phyloP scores from a whole-genome alignment of 2,113 vertebrate genomes.

The Ondatra zibethicus region DNA sequence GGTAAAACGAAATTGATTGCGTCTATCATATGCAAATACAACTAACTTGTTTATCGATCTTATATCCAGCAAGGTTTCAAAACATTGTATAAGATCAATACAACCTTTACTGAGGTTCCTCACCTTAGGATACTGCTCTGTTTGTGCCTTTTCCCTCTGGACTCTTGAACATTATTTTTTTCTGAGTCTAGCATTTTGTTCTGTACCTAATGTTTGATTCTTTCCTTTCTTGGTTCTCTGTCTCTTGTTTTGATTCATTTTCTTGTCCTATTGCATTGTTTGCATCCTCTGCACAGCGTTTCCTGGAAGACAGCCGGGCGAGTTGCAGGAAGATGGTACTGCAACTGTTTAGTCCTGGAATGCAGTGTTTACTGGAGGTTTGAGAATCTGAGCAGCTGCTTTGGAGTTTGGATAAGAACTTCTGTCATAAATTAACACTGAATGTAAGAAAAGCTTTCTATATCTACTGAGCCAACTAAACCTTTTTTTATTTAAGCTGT shows the following conservation, averaged over 20 bases:
- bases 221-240: neutral
- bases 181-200: neutral
- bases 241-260: neutral
- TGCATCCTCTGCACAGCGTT: neutral
- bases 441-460: neutral
- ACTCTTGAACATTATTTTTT: neutral
- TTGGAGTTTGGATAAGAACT: neutral
- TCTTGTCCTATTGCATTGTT: slow-evolving; percentile 7
- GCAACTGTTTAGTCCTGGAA: neutral
- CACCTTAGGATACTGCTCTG: neutral
- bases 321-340: no score
- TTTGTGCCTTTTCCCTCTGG: neutral
- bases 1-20: neutral
- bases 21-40: neutral
- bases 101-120: neutral
- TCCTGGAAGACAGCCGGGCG: accelerated
- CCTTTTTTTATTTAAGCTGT: neutral
- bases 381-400: neutral
- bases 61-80: neutral
- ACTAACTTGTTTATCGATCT: slow-evolving; percentile 2
- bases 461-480: neutral
- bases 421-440: neutral
- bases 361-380: neutral
- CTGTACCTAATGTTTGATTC: neutral
- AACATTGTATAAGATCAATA: neutral